These are phyloP conservation scores for Acanthacorydalis orientalis DNA, from an alignment of 2,888 invertebrate species.

Conservation along the genomic window DNA sequence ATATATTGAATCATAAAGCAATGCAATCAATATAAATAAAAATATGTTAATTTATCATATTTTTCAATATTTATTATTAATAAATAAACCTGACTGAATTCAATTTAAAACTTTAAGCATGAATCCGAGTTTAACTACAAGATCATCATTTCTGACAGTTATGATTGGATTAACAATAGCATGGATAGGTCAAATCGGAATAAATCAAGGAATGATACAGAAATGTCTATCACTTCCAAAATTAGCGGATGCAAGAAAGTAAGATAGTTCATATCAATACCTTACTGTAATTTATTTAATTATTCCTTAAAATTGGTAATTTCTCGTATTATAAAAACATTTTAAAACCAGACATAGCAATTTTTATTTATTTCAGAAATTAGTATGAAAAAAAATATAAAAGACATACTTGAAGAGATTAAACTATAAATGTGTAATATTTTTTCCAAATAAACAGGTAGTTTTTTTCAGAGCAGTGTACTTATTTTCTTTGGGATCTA, in stretches of 20 bases:
- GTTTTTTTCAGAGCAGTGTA: slow-evolving; percentile 21
- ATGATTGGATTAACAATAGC: slow-evolving; percentile 36
- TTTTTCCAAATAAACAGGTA: no score
- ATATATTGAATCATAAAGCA: no score
- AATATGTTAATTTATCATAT: no score
- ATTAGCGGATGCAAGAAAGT: slow-evolving; percentile 33
- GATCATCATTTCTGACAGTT: slow-evolving; percentile 43
- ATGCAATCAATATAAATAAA: no score
- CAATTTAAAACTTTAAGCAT: slow-evolving; percentile 26
- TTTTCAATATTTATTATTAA: no score
- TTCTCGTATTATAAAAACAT: no score
- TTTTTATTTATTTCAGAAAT: no score
- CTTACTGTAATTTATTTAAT: neutral
- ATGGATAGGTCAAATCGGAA: slow-evolving; percentile 35
- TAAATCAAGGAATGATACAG: slow-evolving; percentile 41
- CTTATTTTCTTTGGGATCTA: slow-evolving; percentile 28
- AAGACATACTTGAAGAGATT: no score
- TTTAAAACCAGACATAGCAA: no score
- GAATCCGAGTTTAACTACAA: slow-evolving; percentile 37
- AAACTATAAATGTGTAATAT: no score
- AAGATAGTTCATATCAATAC: slow-evolving; percentile 10
- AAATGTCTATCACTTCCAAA: slow-evolving; percentile 41
- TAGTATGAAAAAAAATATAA: no score
- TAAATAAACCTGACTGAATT: neutral
- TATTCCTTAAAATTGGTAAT: neutral